These are phyloP conservation scores for Agonum fuliginosum DNA, from an alignment of 2,888 invertebrate species.

Conservation along the genomic window DNA sequence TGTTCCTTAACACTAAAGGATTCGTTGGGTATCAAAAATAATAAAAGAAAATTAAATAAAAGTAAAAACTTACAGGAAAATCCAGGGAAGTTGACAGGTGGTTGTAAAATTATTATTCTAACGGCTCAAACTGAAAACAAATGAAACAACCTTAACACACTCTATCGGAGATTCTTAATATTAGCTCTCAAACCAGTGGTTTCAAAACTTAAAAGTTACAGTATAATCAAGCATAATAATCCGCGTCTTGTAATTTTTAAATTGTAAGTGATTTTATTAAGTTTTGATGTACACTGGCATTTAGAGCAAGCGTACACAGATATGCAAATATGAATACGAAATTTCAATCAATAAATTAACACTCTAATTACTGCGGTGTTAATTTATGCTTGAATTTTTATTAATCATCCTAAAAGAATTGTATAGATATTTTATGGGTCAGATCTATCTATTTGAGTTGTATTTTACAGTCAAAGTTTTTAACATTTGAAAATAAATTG, in stretches of 20 bases:
- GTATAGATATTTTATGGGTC: slow-evolving; percentile 54
- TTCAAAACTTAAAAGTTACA: slow-evolving; percentile 40
- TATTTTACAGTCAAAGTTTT: slow-evolving; percentile 54
- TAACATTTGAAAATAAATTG: slow-evolving; percentile 13
- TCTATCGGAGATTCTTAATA: background rate
- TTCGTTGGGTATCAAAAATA: background rate
- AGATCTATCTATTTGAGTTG: slow-evolving; percentile 57
- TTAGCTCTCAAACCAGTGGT: slow-evolving; percentile 44
- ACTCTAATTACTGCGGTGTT: slow-evolving; percentile 12
- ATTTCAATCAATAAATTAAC: slow-evolving; percentile 47
- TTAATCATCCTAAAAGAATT: slow-evolving; percentile 53
- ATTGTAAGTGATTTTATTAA: slow-evolving; percentile 54
- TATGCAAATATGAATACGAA: slow-evolving; percentile 58
- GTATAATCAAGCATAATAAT: slow-evolving; percentile 48
- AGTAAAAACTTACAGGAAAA: slow-evolving; percentile 31
- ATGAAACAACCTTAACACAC: background rate
- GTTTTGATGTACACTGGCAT: slow-evolving; percentile 58
- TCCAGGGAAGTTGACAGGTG: slow-evolving; percentile 21
- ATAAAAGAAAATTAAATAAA: slow-evolving; percentile 7
- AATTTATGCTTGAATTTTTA: slow-evolving; percentile 51
- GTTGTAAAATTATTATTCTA: no score
- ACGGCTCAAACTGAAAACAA: slow-evolving; percentile 23
- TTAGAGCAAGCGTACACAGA: slow-evolving; percentile 59
- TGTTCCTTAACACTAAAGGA: slow-evolving; percentile 17
- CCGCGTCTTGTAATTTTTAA: slow-evolving; percentile 48